Base-by-base conservation (phyloP, 2,797 vertebrate species). In the Melanotaenia nigrans region DNA sequence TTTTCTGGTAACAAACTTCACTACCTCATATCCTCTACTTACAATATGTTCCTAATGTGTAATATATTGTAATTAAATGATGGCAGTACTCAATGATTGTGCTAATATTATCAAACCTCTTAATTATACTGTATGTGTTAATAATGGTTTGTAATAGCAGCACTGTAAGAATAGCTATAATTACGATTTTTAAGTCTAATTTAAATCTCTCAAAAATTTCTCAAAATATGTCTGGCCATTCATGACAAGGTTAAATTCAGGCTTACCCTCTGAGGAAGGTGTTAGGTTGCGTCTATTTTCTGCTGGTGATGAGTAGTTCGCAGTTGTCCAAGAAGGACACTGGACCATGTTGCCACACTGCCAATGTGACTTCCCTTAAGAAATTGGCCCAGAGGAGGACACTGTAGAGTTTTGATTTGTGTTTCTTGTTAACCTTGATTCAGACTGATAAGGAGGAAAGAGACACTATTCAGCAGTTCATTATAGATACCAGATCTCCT, bases 281-380 rank as follows among this genome's bases (percentile, higher is more conserved):
- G 87, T 94, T 85, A 75, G 70, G 78, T 95, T 93, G 86, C 90
- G 78, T 91, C 92, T 95, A 94, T 94, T 95, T 95, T 95, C 90
- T 94, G 87, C 86, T 84, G 62, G 87, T 87, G 92, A 90, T 91
- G 92, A 95, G 82, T 91, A 72, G 89, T 87, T 92, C 79, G 65
- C 87, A 90, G 85, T 89, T 92, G 53, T 75, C 90, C 87, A 62
- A 86, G 82, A 84, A 80, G 77, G 79, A 79, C 64, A 65, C 74
- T 62, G 72, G 59, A 65, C 66, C 68, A 66, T 61, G 33, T 62
- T 82, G 78, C 74, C 72, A 61, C 62, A 55, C 32, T 64, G 59
- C 30, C 67, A 53, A 32, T 71, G 67, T 84, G 62, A 86, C 65
- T 84, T 87, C 89, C 75, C 65, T 22, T 24, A 38, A 56, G 54